Percentiles rank a stretch among this genome's conserved stretches.
phyloP scores from a whole-genome alignment of 2,113 vertebrate genomes.

The Daubentonia madagascariensis region DNA sequence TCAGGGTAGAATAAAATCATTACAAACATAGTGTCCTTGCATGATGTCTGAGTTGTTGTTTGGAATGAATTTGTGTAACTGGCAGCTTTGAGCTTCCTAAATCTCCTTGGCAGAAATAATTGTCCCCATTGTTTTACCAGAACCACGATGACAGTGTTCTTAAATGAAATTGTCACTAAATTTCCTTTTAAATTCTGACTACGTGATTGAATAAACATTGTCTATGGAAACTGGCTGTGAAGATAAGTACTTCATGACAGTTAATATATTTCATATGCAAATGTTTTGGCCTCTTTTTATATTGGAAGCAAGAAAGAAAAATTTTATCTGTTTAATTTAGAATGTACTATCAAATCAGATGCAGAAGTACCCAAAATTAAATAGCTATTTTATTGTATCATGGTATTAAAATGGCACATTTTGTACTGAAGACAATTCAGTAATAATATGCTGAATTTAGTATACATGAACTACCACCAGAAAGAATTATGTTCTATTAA shows the following conservation, averaged over 20 bases:
- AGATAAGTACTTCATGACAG: slow-evolving; percentile 59
- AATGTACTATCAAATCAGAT: slow-evolving; percentile 65
- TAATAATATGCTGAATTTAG: slow-evolving; percentile 32
- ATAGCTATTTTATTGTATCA: slow-evolving; percentile 42
- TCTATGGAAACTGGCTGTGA: slow-evolving; percentile 36
- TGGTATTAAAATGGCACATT: slow-evolving; percentile 64
- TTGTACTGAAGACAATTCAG: slow-evolving; percentile 38
- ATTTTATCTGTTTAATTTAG: slow-evolving; percentile 65
- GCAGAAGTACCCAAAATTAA: slow-evolving; percentile 8
- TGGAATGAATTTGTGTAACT: slow-evolving; percentile 63
- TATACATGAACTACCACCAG: neutral
- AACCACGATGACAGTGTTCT: slow-evolving; percentile 65
- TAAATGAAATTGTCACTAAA: slow-evolving; percentile 71
- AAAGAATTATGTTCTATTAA: slow-evolving; percentile 1
- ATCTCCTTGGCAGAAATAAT: slow-evolving; percentile 54
- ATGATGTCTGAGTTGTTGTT: slow-evolving; percentile 34
- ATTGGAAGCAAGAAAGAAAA: slow-evolving; percentile 34
- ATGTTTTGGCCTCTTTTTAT: slow-evolving; percentile 59
- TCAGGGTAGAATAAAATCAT: slow-evolving; percentile 43
- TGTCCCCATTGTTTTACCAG: slow-evolving; percentile 44
- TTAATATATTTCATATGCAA: slow-evolving; percentile 74
- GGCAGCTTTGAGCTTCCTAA: slow-evolving; percentile 57
- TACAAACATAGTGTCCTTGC: slow-evolving; percentile 3
- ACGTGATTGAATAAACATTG: slow-evolving; percentile 55
- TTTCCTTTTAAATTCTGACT: slow-evolving; percentile 67